Evolutionary conservation across 2,113 vertebrate genomes (phyloP), one percentile per base, ranked within the genome.

Genomic region (Electrona antarctica): DNA sequence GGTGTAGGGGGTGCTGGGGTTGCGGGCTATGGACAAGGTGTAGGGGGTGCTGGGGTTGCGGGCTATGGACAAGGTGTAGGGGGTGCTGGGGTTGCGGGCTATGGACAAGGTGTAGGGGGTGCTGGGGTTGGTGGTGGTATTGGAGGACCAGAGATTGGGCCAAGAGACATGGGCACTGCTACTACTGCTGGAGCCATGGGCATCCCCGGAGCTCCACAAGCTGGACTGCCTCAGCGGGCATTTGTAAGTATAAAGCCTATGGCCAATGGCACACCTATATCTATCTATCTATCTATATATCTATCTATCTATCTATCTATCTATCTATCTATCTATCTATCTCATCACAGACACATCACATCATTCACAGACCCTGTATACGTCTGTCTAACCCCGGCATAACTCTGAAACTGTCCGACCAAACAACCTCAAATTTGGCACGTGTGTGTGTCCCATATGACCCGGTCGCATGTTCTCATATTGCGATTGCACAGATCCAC

Each of bases 191-290:
- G 94, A 84, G 80, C 85, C 11, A 77, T 93, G 78, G 92, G 79
- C 0, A 7, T 62, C 15, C 74, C 88, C 11, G 90, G 85, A 71
- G 72, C 71, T 51, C 73, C 60, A 1, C 74, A 74, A 28, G 60
- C 89, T 0, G 85, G 84, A 69, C 71, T 51, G 28, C 87, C 86
- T 58, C 87, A 81, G 33, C 81, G 88, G 64, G 91, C 86, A 46
- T 98, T 95, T 79, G 97, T 99, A 93, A 97, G 98, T 92, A 21
- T 21, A 21, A 21, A 70, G 0, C 48, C 68, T 60, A 6, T 10
- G 59, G 11, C 59, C 29, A 6, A 33, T 47, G 7, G 58, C 8
- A 11, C 58, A 33, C 8, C 21, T 13, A 56, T 55, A 11, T 61
- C 45, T 29, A 1, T 46, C 12, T 29, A 3, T 58, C 1, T 41